These are phyloP conservation scores for Reticulitermes speratus DNA, from an alignment of 1,140 invertebrate species.

Conservation along the genomic window DNA sequence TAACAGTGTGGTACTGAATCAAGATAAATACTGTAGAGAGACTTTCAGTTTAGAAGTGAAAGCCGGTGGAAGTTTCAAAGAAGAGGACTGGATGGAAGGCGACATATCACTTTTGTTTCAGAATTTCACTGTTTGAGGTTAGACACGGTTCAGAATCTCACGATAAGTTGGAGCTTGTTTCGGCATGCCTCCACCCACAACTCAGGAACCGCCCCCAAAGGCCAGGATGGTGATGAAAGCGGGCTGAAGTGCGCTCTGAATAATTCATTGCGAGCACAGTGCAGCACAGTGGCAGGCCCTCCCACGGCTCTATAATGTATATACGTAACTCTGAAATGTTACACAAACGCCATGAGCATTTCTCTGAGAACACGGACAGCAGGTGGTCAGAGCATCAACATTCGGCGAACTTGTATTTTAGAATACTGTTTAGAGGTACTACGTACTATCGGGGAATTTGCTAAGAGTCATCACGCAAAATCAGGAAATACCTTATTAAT, in stretches of 20 bases:
- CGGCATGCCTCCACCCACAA: background rate
- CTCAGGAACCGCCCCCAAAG: background rate
- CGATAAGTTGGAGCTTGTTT: background rate
- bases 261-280: background rate
- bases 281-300: too few relatives aligned
- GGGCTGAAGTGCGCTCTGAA: background rate
- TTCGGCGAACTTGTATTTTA: too few relatives aligned
- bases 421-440: too few relatives aligned
- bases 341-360: background rate
- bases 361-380: too few relatives aligned
- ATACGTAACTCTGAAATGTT: background rate
- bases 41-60: background rate
- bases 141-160: background rate
- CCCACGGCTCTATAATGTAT: background rate
- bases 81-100: background rate
- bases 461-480: too few relatives aligned
- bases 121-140: background rate
- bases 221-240: background rate
- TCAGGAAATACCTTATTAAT: too few relatives aligned
- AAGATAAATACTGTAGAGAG: background rate
- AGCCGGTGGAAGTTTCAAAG: background rate
- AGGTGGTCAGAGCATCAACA: too few relatives aligned
- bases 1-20: too few relatives aligned
- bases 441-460: too few relatives aligned
- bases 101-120: background rate